Evolutionary conservation across 2,797 vertebrate genomes (phyloP), one percentile per base, ranked within the genome.

Genomic region (Spheniscus humboldti): DNA sequence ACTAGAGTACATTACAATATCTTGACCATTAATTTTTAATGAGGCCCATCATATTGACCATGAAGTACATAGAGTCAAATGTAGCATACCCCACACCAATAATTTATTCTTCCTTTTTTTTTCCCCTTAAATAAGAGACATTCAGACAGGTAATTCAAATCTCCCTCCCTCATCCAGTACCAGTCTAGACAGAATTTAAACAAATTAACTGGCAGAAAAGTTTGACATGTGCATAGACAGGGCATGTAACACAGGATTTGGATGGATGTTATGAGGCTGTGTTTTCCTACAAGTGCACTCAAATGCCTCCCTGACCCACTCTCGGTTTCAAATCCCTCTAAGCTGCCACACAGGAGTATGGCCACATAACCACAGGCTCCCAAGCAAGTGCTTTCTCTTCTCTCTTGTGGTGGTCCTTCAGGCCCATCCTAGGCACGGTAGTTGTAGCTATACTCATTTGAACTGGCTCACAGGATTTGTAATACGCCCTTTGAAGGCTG

Each of bases 81-180:
- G 43, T 31, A 67, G 20, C 30, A 17, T 31, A 52, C 0, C 0
- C 4, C 6, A 25, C 5, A 25, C 4, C 30, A 55, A 45, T 63
- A 11, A 1, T 2, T 33, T 60, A 33, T 68, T 55, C 8, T 52
- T 37, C 7, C 3, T 39, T 41, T 50, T 25, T 41, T 43, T 45
- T 39, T 41, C 4, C 52, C 75, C 23, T 33, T 37, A 9, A 83
- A 52, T 89, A 78, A 53, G 62, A 88, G 74, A 71, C 47, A 91
- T 88, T 94, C 57, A 92, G 41, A 67, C 7, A 76, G 33, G 67
- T 92, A 88, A 92, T 91, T 91, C 81, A 89, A n/a, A 60, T 57
- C 25, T 67, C 31, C 8, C 11, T 57, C 9, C 9, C 27, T 85
- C 25, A 59, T 45, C 13, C 39, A 33, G 19, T 63, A 33, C 17